These are phyloP conservation scores for Phyllotreta striolata DNA, from an alignment of 2,888 invertebrate species.

Conservation along the genomic window DNA sequence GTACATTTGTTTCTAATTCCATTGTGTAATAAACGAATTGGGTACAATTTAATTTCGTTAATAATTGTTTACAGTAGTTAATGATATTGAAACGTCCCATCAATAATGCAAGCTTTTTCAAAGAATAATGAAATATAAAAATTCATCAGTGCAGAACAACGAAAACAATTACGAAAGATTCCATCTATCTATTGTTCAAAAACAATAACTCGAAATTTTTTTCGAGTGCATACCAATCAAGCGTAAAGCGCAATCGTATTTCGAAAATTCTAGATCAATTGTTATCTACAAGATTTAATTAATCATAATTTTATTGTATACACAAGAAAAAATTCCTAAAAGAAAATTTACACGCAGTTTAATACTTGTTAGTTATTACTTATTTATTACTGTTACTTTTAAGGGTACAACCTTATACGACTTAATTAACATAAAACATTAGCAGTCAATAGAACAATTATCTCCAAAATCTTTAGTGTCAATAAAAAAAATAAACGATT, in stretches of 20 bases:
- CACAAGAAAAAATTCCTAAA: too few species aligned
- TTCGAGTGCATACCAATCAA: too few species aligned
- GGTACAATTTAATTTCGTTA: neutral
- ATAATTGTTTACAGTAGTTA: neutral
- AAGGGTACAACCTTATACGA: constrained; percentile 17
- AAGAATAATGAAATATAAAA: constrained; percentile 10
- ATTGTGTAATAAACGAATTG: neutral
- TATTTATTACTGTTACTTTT: neutral
- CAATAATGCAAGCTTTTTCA: constrained; percentile 11
- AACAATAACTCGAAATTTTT: too few species aligned
- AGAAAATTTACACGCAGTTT: too few species aligned
- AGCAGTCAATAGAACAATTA: constrained; percentile 9
- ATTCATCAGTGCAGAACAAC: too few species aligned
- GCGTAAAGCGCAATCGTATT: too few species aligned
- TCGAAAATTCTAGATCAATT: too few species aligned
- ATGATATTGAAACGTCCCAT: neutral
- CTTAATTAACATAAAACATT: constrained; percentile 7
- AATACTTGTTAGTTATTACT: too few species aligned
- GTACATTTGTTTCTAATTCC: neutral
- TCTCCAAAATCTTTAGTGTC: constrained; percentile 21
- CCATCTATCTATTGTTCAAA: too few species aligned
- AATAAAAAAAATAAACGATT: constrained; percentile 8
- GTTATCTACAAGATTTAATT: too few species aligned
- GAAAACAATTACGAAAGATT: too few species aligned
- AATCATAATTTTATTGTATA: too few species aligned